Conservation (phyloP, 1,140 invertebrate species). For the Chlorops oryzae region DNA sequence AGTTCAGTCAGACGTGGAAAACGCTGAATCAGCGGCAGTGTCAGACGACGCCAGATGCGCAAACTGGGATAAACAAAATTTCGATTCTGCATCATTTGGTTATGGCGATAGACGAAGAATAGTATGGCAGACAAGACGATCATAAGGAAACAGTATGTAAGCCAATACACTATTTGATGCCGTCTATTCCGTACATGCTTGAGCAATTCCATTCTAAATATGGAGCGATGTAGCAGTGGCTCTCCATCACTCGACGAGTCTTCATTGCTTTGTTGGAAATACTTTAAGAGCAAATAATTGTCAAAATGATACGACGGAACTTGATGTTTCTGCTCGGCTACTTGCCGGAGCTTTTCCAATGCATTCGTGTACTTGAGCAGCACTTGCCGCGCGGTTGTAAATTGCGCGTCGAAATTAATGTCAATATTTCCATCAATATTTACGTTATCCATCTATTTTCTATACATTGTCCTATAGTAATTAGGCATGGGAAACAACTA, state of each 20-base stretch:
- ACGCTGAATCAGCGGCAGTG: slow-evolving; percentile 50
- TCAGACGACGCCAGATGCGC: slow-evolving; percentile 49
- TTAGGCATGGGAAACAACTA: too few species aligned
- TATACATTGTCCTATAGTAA: too few species aligned
- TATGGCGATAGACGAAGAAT: slow-evolving; percentile 38
- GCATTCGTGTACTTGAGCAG: slow-evolving; percentile 31
- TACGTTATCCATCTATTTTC: too few species aligned
- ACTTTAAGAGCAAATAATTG: slow-evolving; percentile 40
- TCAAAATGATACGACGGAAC: slow-evolving; percentile 37
- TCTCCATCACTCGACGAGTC: not conserved
- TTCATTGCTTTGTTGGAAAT: slow-evolving; percentile 31
- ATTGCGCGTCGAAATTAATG: too few species aligned
- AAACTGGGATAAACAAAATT: slow-evolving; percentile 51
- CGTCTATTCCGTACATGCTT: slow-evolving; percentile 39
- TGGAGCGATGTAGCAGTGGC: not conserved
- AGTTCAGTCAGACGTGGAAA: slow-evolving; percentile 53
- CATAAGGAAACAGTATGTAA: slow-evolving; percentile 36
- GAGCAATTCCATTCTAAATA: slow-evolving; percentile 33
- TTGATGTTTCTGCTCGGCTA: slow-evolving; percentile 34
- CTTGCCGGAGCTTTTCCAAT: slow-evolving; percentile 26
- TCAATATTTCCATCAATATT: too few species aligned
- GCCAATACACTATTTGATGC: slow-evolving; percentile 40
- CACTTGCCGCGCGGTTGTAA: too few species aligned
- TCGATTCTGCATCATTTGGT: slow-evolving; percentile 17
- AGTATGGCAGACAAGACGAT: slow-evolving; percentile 30